Evolutionary conservation across 2,888 invertebrate genomes (phyloP).

Genomic region (Resseliella maxima): DNA sequence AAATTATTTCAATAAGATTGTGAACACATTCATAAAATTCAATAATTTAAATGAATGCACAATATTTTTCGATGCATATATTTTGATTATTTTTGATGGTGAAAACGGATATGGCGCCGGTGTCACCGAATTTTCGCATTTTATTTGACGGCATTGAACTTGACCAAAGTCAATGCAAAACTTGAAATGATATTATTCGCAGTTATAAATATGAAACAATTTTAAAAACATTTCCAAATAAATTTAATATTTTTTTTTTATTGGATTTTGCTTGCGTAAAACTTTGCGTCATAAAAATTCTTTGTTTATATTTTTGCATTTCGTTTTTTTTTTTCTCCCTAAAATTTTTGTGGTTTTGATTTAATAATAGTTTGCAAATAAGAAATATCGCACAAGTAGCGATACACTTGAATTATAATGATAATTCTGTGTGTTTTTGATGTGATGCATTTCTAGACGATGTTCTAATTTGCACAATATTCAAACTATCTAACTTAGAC

Average conservation of each 20-base stretch:
- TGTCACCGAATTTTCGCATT: background rate
- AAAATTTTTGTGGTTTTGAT: background rate
- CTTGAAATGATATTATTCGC: too few species aligned
- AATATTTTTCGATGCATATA: background rate
- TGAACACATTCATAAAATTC: too few species aligned
- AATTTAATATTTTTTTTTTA: too few species aligned
- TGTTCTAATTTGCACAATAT: background rate
- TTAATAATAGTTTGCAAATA: background rate
- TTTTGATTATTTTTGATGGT: background rate
- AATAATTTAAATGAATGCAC: too few species aligned
- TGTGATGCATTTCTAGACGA: background rate
- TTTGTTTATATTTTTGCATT: background rate
- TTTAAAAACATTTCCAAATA: too few species aligned
- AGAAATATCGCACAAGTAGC: background rate
- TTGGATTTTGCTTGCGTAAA: background rate
- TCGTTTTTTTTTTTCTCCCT: background rate
- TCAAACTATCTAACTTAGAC: too few species aligned
- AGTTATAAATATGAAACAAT: too few species aligned
- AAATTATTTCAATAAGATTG: background rate
- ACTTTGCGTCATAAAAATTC: background rate
- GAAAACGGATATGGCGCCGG: too few species aligned
- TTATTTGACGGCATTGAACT: background rate
- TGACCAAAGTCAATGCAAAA: background rate
- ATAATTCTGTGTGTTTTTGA: background rate
- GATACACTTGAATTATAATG: slow-evolving; percentile 23